These are phyloP conservation scores for Epirrhoe tristata DNA, from an alignment of 2,888 invertebrate genomes.

Conservation along the genomic window DNA sequence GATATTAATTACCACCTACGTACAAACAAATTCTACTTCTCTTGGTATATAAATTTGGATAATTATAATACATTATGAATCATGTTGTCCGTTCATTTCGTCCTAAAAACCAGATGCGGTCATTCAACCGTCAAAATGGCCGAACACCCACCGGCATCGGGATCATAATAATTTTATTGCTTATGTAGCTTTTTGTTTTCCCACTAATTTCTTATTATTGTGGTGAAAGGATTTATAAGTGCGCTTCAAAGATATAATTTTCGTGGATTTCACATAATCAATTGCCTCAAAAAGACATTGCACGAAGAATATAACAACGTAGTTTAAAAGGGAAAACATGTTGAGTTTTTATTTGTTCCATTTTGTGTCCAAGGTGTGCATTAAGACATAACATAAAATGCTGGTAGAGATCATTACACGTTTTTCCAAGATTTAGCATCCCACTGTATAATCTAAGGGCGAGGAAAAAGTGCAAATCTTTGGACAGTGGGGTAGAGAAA, in stretches of 20 bases:
- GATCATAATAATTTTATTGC: not conserved
- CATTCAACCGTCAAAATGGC: not conserved
- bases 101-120: not conserved
- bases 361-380: too few species aligned
- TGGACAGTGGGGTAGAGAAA: constrained; percentile 4
- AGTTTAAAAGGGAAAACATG: too few species aligned
- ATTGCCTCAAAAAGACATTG: too few species aligned
- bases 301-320: too few species aligned
- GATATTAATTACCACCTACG: too few species aligned
- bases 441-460: constrained; percentile 14
- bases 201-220: too few species aligned
- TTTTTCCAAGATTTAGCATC: constrained; percentile 17
- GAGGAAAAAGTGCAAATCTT: constrained; percentile 21
- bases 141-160: not conserved
- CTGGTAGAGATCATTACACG: not conserved
- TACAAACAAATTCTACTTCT: too few species aligned
- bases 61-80: not conserved
- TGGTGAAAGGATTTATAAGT: too few species aligned
- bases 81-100: not conserved
- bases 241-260: too few species aligned
- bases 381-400: not conserved
- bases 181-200: too few species aligned
- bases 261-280: too few species aligned
- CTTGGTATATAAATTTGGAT: not conserved
- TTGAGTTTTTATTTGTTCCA: too few species aligned